Conservation (phyloP, 2,797 vertebrate species). For the Sebastiscus albofasciatus region DNA sequence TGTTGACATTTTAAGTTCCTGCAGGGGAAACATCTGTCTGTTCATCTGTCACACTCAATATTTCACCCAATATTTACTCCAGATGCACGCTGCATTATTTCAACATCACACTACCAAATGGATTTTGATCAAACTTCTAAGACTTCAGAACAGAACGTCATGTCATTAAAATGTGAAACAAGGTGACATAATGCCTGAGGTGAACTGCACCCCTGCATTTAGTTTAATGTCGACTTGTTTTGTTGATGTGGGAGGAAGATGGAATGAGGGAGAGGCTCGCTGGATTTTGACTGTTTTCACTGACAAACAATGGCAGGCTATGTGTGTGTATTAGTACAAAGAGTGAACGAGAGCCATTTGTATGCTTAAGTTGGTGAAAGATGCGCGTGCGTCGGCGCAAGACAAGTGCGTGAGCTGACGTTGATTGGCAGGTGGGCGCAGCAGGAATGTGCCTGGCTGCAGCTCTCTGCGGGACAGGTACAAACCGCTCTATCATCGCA, state of each 20-base stretch:
- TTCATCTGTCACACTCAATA: constrained; percentile 46
- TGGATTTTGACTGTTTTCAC: constrained; percentile 37
- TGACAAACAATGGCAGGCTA: constrained; percentile 15
- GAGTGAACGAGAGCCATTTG: not conserved
- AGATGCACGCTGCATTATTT: constrained; percentile 27
- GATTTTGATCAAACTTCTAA: constrained; percentile 14
- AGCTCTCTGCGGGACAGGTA: constrained; percentile 51
- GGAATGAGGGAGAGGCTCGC: constrained; percentile 37
- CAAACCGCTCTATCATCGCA: constrained; percentile 62
- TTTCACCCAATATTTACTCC: constrained; percentile 23
- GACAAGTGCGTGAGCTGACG: constrained; percentile 29
- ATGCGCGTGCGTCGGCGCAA: constrained; percentile 21
- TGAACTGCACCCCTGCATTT: not conserved
- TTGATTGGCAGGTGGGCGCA: constrained; percentile 64
- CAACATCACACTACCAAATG: not conserved
- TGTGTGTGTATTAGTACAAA: constrained; percentile 10
- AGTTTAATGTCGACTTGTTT: constrained; percentile 9
- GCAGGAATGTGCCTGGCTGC: constrained; percentile 69
- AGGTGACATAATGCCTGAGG: not conserved
- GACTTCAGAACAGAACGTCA: not conserved
- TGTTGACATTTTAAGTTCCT: constrained; percentile 50
- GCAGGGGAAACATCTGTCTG: constrained; percentile 32
- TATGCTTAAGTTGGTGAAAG: constrained; percentile 37
- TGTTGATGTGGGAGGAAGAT: not conserved
- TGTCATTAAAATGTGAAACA: not conserved